Evolutionary conservation across 2,888 invertebrate genomes (phyloP), one percentile per base, ranked within the genome.

Genomic region (Scelioninae gen. 1): DNA sequence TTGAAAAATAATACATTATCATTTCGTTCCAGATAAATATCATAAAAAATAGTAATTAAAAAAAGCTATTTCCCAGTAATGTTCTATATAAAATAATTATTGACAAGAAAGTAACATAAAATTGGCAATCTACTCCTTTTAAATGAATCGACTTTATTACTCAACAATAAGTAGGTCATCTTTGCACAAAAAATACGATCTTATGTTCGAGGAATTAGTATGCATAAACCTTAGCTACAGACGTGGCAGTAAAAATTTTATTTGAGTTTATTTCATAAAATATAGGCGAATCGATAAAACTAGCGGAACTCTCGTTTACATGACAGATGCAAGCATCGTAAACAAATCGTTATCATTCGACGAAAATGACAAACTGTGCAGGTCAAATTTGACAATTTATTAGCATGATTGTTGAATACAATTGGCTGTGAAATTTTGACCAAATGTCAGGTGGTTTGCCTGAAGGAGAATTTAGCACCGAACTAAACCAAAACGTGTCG

Each of bases 381-480:
- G 15, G 5, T n/a, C 60, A 40, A 60, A 51, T 60, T 58, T 71
- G 60, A 60, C 60, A 51, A 71, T 71, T 71, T 71, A 62, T 62
- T 53, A 62, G 72, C 5, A 23, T 32, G 43, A 10, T 60, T n/a
- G 32, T 62, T 72, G 72, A 51, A 68, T 15, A 34, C 49, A 11
- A 49, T 16, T 32, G 9, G 3, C 5, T 8, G 11, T 13, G 31
- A 51, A 72, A 72, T 58, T 72, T 60, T 62, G 53, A 72, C 53
- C 62, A 62, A 72, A 72, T 16, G 60, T 72, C 51, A 58, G n/a
- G n/a, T 45, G 49, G 16, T 5, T 34, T 16, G 47, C 6, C 34
- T 16, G 47, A 32, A 29, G 31, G 9, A 15, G 45, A 60, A 43
- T 49, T 16, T 15, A 3, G 63, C 9, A 7, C 34, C 34, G 34